Evolutionary conservation across 2,113 vertebrate genomes (phyloP).

Genomic region (Pseudolaguvia tuberculata): DNA sequence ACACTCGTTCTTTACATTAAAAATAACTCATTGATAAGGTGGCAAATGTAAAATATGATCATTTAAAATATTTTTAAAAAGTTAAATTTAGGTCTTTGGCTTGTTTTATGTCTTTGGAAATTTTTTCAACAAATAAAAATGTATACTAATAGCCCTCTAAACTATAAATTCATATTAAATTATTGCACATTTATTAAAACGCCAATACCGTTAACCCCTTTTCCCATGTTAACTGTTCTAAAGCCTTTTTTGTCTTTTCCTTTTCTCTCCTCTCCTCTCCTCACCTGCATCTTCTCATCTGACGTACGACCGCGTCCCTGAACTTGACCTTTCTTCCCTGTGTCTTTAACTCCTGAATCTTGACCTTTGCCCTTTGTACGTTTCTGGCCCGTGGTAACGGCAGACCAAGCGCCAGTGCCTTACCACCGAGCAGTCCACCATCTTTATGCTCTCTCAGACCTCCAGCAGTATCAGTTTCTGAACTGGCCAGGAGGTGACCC

Average conservation of each 20-base stretch:
- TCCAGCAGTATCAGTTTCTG: slow-evolving; percentile 97
- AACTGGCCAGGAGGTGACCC: slow-evolving; percentile 89
- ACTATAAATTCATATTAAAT: not conserved
- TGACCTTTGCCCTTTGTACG: slow-evolving; percentile 53
- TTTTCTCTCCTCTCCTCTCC: slow-evolving; percentile 65
- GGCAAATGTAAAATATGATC: not conserved
- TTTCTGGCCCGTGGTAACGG: slow-evolving; percentile 56
- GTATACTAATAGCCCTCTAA: not conserved
- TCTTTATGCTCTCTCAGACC: slow-evolving; percentile 99
- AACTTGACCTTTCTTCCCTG: slow-evolving; percentile 21
- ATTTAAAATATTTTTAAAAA: not conserved
- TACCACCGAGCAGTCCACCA: slow-evolving; percentile 95
- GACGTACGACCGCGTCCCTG: slow-evolving; percentile 22
- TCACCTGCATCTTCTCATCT: slow-evolving; percentile 50
- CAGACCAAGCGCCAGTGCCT: slow-evolving; percentile 90
- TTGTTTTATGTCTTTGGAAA: not conserved
- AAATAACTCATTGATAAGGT: not conserved
- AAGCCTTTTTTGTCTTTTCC: slow-evolving; percentile 57
- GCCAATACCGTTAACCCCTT: slow-evolving; percentile 1
- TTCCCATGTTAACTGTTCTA: slow-evolving; percentile 59
- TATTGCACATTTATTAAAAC: not conserved
- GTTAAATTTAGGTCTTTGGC: not conserved
- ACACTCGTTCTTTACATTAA: not conserved
- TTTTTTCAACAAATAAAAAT: not conserved
- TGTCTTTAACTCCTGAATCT: slow-evolving; percentile 60